Evolutionary conservation across 2,113 vertebrate genomes (phyloP).

Genomic region (Amphiprion percula): DNA sequence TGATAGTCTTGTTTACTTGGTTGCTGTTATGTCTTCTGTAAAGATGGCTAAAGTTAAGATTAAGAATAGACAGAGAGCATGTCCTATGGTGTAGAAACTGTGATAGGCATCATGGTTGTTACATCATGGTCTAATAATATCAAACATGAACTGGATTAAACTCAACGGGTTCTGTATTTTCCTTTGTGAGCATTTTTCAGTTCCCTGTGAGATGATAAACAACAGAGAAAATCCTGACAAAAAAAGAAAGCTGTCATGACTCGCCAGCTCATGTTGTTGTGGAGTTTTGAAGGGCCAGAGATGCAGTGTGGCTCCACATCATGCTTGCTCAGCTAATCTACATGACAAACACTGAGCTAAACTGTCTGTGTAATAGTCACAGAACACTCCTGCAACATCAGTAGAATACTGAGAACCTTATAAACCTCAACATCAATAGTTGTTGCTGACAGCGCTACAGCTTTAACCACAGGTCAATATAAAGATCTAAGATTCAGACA

Average conservation of each 20-base stretch:
- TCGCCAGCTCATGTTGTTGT: conserved; percentile 5
- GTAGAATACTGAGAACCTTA: neutral
- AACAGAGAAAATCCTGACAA: neutral
- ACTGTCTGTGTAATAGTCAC: conserved; percentile 6
- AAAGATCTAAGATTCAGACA: conserved; percentile 5
- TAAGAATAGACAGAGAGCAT: neutral
- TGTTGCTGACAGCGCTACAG: neutral
- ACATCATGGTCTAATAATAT: neutral
- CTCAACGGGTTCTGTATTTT: neutral
- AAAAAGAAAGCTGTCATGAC: neutral
- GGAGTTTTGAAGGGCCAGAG: neutral
- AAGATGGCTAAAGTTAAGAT: neutral
- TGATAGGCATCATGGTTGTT: neutral
- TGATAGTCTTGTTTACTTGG: too few species aligned
- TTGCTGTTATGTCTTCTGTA: neutral
- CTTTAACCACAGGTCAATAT: neutral
- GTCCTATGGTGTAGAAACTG: neutral
- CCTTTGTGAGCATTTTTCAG: conserved; percentile 35
- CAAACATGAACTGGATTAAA: conserved; percentile 5
- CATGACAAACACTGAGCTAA: conserved; percentile 43
- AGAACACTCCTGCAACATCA: neutral
- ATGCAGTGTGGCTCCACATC: neutral
- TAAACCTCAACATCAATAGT: neutral
- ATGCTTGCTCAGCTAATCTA: conserved; percentile 28
- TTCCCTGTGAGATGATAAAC: conserved; percentile 32